These are phyloP conservation scores for Drosophila quinaria DNA, from an alignment of 2,888 invertebrate genomes.

Conservation along the genomic window DNA sequence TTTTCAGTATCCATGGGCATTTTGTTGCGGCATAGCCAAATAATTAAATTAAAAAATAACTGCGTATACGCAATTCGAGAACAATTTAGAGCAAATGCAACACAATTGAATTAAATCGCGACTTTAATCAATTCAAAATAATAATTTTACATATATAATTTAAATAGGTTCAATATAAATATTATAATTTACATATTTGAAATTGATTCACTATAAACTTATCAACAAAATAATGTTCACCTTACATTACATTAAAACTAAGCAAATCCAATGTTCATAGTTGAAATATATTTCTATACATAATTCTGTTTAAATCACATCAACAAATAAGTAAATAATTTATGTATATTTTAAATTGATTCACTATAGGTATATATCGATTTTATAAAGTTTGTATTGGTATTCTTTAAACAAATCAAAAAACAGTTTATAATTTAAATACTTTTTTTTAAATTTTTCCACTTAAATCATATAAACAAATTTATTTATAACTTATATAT, in stretches of 20 bases:
- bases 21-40: slow-evolving; percentile 35
- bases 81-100: slow-evolving; percentile 59
- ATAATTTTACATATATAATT: not conserved
- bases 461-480: too few relatives aligned
- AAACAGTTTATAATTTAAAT: not conserved
- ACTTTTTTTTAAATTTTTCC: not conserved
- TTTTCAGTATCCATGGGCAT: slow-evolving; percentile 14
- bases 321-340: too few relatives aligned
- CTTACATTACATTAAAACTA: too few relatives aligned
- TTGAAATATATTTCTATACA: too few relatives aligned
- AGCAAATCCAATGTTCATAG: too few relatives aligned
- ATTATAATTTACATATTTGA: too few relatives aligned
- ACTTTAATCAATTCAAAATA: slow-evolving; percentile 34
- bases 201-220: not conserved
- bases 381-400: too few relatives aligned
- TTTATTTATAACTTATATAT: not conserved
- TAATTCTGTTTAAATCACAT: too few relatives aligned
- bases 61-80: slow-evolving; percentile 55
- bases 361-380: too few relatives aligned
- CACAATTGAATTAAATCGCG: slow-evolving; percentile 66
- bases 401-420: too few relatives aligned
- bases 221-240: not conserved
- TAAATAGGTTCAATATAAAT: too few relatives aligned
- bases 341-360: too few relatives aligned
- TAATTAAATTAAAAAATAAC: slow-evolving; percentile 56